Evolutionary conservation across 2,797 vertebrate genomes (phyloP), one percentile per base, ranked within the genome.

Genomic region (Sebastes diploproa): DNA sequence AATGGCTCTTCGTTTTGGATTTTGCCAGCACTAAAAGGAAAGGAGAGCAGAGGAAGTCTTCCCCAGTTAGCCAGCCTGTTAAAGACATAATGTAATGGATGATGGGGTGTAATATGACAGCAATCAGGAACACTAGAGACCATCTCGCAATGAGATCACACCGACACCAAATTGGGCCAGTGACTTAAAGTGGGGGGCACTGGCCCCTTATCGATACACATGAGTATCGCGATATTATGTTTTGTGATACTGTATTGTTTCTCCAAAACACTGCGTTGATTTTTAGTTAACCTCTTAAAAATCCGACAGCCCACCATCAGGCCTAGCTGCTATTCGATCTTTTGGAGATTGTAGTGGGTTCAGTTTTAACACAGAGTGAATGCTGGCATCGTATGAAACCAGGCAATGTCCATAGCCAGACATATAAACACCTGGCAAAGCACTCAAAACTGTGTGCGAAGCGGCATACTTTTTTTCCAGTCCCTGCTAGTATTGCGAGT

Each of bases 1-100:
- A 98, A 99, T 98, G 97, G 96, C 93, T 95, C 95, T 95, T 97
- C 96, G 95, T 96, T 96, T 96, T 94, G 94, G 95, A 95, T 94
- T 95, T 95, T 96, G 96, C 89, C 77, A 87, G 82, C 77, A 90
- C 95, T 94, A 93, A 95, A 97, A 90, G 81, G 89, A 90, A 78
- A 75, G 74, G 81, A 78, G 87, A 84, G 77, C 71, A 81, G 84
- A 83, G 86, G 87, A 83, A 83, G 82, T 84, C 82, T 90, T 58
- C 92, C 94, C 87, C 73, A 80, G 95, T 96, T 95, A 82, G 72
- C 84, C 71, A 90, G 46, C 72, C 32, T 82, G 78, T 78, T 82
- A 22, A 80, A 27, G 67, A 73, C 75, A 23, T 63, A 34, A 76
- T 55, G 63, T 72, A 79, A 78, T 68, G 64, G 76, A 85, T 78